Base-by-base conservation (phyloP, 2,113 vertebrate species). In the Cacatua alba region DNA sequence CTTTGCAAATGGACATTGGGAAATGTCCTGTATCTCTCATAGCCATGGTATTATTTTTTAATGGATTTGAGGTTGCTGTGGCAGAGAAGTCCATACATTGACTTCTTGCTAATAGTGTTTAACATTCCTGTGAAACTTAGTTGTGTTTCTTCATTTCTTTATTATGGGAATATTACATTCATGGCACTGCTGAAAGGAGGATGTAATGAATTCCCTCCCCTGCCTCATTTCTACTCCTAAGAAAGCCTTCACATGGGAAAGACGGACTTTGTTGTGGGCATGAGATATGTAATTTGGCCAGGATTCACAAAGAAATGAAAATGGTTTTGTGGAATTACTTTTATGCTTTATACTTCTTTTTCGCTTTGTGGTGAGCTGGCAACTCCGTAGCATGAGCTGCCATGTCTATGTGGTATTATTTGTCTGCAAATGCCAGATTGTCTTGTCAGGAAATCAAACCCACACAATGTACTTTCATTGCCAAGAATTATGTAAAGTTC, bases 401-500 rank as follows among this genome's bases (percentile, higher is more conserved):
- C 13, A 0, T 74, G 46, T 87, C 90, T 92, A 16, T 82, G 46
- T 80, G 82, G 46, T 46, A 13, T 77, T 86, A 76, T 55, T 85
- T 85, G 52, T 91, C 92, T 88, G 81, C n/a, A 91, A 95, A 76
- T 80, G 81, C 70, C 74, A 89, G 57, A 82, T 91, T 91, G 74
- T 69, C 86, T 80, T 89, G 80, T 92, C 78, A 89, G 86, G 77
- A 94, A 85, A 86, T 92, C 68, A 95, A 81, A 94, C 60, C 26
- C 70, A 70, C 85, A 72, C 15, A 76, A 83, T 57, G 37, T 26
- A 25, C 20, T 69, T 85, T 41, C 17, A 24, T 79, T 91, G 64
- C 60, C 92, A 94, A 92, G 60, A 87, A 88, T 90, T 85, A 92
- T 62, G 49, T 92, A 46, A 88, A 87, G 41, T 70, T 95, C 37